Evolutionary conservation across 2,888 invertebrate species (phyloP), one percentile per base, ranked within the genome.

Genomic region (Drosophila meridiana): DNA sequence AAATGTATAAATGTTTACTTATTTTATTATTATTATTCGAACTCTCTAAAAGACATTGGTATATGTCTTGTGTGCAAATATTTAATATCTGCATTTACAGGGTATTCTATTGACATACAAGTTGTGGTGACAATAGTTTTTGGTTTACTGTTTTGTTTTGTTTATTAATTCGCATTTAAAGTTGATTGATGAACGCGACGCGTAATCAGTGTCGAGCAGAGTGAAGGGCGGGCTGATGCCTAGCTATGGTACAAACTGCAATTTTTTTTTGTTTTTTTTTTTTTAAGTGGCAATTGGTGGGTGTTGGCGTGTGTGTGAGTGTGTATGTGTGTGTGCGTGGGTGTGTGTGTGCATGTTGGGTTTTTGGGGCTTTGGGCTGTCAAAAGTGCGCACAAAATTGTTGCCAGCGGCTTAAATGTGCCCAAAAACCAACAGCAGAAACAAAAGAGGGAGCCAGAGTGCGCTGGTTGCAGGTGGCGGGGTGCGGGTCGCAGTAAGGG

Each of bases 341-440:
- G 45, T 34, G 36, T 8, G 58, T 2, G 26, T 4, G 55, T 45
- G 43, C n/a, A 43, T 13, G 40, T n/a, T 40, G 56, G 42, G 30
- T n/a, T 56, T 56, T 42, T 42, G 56, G 40, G 50, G 60, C 60
- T 68, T 55, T 63, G 61, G 66, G 47, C 70, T 79, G 87, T 84
- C 84, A 84, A 85, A 76, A 61, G 70, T 67, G 84, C 73, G 84
- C 82, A 72, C 76, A 73, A 76, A 81, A 79, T 78, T 79, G 76
- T 69, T 67, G 55, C 55, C 42, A 30, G 42, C 32, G 43, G 73
- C 73, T 73, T 67, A 73, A 59, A 66, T 65, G 73, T 65, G n/a
- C 26, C 72, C 55, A 43, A 65, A 67, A 64, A 11, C 53, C 59
- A 59, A 30, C 47, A 47, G 30, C 47, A 38, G 30, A 28, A 53